phyloP scores from a whole-genome alignment of 1,140 invertebrate species.

The Eriosoma lanigerum region DNA sequence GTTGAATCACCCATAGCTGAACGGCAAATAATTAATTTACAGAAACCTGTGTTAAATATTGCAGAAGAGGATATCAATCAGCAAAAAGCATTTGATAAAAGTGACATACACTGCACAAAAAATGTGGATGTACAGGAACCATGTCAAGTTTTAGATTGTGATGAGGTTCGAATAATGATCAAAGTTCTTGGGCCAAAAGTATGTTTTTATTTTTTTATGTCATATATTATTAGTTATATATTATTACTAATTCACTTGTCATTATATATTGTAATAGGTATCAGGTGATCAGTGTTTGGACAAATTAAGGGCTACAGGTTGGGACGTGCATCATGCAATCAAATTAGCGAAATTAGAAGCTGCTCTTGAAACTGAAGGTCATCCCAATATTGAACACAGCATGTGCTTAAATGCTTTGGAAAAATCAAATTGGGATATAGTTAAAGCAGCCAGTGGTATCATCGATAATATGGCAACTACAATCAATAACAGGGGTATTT shows the following conservation, averaged over 20 bases:
- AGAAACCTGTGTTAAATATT: neutral
- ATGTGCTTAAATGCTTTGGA: conserved; percentile 54
- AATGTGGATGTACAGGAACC: conserved; percentile 66
- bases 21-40: neutral
- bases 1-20: conserved; percentile 54
- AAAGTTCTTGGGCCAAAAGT: conserved; percentile 81
- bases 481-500: conserved; percentile 35
- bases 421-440: conserved; percentile 54
- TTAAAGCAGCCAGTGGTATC: conserved; percentile 54
- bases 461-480: conserved; percentile 18
- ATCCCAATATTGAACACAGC: conserved; percentile 24
- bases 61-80: neutral
- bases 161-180: conserved; percentile 88
- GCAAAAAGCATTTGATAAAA: neutral
- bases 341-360: conserved; percentile 76
- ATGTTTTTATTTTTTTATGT: conserved; percentile 56
- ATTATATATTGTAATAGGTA: conserved; percentile 63
- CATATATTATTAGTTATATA: too few species aligned
- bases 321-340: conserved; percentile 87
- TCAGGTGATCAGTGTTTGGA: conserved; percentile 76
- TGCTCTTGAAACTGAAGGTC: conserved; percentile 46
- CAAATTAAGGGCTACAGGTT: conserved; percentile 79
- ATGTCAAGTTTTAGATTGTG: conserved; percentile 78
- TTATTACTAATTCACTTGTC: neutral
- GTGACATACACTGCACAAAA: conserved; percentile 61